Base-by-base conservation (phyloP, 2,888 invertebrate genomes). In the Cephalotes varians region DNA sequence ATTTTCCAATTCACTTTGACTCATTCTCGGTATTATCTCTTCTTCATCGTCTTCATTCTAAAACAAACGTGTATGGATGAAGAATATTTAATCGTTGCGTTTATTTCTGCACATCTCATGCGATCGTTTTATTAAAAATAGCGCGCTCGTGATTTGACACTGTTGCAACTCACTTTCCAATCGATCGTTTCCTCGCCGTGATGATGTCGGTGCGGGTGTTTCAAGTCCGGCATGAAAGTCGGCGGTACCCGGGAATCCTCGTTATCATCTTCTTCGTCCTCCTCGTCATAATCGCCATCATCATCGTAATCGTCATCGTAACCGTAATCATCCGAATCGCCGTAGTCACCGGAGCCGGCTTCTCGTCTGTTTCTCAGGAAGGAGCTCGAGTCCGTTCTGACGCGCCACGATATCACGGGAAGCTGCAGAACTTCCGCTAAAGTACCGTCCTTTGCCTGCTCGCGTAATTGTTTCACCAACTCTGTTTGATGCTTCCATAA, bases 401-500 rank as follows among this genome's bases (percentile, higher is more conserved):
- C 96, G 79, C 97, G 95, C 97, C 97, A 98, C 34, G 97, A 96
- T 47, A 97, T 95, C 21, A 97, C 96, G 0, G 97, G 97, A 90
- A 97, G 95, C 37, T 96, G 96, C 71, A 97, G 92, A 15, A 97
- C 96, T 92, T 97, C 96, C 28, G 96, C 95, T 76, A 98, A 95
- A 0, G 96, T 96, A 0, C 98, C 98, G 91, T 97, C 97, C 5
- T 96, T 95, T 0, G 97, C 96, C 89, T 97, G 96, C 71, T 96
- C 96, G 84, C 97, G 96, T 15, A 97, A 94, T 47, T 96, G 96
- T 47, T 96, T 96, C n/a, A 98, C 95, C 18, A 97, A 94, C 37
- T 96, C 95, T 56, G 96, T 95, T 91, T 97, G 96, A 71, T 96
- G 96, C n/a, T 95, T 94, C 96, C 97, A 96, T 40, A 98, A 95